Conservation (phyloP, 92 coral and sea anemone species). For the Hydrozoanthus gracilis region DNA sequence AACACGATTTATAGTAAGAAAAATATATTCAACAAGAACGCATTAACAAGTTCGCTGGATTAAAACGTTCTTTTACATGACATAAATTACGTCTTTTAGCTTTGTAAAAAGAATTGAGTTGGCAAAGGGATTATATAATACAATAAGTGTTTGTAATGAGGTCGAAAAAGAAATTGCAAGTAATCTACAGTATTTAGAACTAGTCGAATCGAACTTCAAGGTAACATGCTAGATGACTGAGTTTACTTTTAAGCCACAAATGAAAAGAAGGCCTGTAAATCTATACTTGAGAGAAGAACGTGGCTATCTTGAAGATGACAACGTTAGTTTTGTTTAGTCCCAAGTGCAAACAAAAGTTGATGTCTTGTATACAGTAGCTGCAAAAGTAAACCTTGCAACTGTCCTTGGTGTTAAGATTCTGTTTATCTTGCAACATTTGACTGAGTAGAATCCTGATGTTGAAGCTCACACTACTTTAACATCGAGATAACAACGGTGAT, state of each 20-base stretch:
- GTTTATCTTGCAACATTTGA: neutral
- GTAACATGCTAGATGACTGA: neutral
- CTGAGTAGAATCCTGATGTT: too few relatives aligned
- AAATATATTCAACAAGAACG: neutral
- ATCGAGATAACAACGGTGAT: too few relatives aligned
- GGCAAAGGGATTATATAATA: slow-evolving; percentile 17
- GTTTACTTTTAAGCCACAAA: neutral
- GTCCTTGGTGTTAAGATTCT: neutral
- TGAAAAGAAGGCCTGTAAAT: neutral
- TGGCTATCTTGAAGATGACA: neutral
- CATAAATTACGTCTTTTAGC: slow-evolving; percentile 5
- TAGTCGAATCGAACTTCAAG: neutral
- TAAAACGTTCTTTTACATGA: slow-evolving; percentile 9
- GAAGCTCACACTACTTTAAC: too few relatives aligned
- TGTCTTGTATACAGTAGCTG: neutral
- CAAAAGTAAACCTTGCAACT: neutral
- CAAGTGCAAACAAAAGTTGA: slow-evolving; percentile 12
- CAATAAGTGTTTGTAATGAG: neutral
- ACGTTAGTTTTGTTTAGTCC: slow-evolving; percentile 9
- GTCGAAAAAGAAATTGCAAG: neutral
- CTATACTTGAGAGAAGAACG: neutral
- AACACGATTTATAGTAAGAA: neutral
- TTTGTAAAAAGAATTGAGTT: slow-evolving; percentile 2
- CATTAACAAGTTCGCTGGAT: slow-evolving; percentile 15
- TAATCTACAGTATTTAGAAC: neutral